phyloP scores from a whole-genome alignment of 2,888 invertebrate species.

The Leptopilina myrica region DNA sequence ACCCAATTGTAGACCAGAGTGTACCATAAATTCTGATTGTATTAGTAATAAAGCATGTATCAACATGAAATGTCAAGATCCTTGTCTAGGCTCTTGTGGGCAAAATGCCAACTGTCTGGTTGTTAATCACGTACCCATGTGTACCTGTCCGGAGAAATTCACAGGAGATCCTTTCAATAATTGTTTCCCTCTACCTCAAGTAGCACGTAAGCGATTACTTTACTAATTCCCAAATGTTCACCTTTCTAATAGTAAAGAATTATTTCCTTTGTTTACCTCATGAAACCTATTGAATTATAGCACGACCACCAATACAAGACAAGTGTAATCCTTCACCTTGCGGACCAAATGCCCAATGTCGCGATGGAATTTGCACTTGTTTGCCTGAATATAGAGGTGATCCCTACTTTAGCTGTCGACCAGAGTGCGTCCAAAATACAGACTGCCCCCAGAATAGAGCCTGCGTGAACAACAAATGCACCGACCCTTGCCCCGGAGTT shows the following conservation, averaged over 20 bases:
- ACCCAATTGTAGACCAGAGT: constrained; percentile 84
- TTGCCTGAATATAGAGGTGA: constrained; percentile 74
- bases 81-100: constrained; percentile 88
- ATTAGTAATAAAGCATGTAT: constrained; percentile 86
- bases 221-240: background rate
- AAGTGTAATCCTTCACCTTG: constrained; percentile 85
- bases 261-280: background rate
- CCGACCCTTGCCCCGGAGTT: constrained; percentile 88
- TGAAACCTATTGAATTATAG: constrained; percentile 51
- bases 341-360: constrained; percentile 86
- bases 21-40: constrained; percentile 86
- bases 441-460: constrained; percentile 87
- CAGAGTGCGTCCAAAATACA: constrained; percentile 88
- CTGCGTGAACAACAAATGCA: constrained; percentile 88
- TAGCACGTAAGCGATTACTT: constrained; percentile 30
- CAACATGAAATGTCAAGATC: constrained; percentile 85
- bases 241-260: background rate
- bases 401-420: constrained; percentile 83
- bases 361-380: constrained; percentile 74
- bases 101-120: constrained; percentile 82
- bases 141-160: constrained; percentile 84
- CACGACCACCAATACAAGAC: constrained; percentile 73
- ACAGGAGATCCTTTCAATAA: constrained; percentile 85
- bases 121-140: constrained; percentile 86
- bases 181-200: constrained; percentile 58